Base-by-base conservation (phyloP, 1,140 invertebrate species). In the Drosophila miranda region DNA sequence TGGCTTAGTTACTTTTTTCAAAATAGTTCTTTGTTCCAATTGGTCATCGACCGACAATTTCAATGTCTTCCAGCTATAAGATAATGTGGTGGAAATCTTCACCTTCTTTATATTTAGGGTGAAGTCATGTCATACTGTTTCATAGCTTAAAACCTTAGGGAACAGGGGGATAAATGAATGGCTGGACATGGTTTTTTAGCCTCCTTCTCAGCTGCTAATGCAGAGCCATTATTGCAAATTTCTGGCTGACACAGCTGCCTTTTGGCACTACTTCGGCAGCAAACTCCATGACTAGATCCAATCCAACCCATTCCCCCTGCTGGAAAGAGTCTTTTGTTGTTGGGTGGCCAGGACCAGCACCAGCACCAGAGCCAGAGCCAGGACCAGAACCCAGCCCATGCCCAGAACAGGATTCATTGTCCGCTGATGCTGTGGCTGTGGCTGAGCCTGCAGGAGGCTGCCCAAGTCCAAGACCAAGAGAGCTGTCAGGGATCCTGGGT, bases 241-340 rank as follows among this genome's bases (percentile, higher is more conserved):
- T 28, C 49, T 61, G 66, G 51, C 66, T 69, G 66, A 46, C 66
- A 69, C 66, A 69, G 63, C 66, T 69, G 66, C 66, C 66, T 68
- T 69, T 69, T 38, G 43, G 60, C 60, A 28, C 30, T 26, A 8
- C 23, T 28, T 38, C 48, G 62, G 67, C 64, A 46, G 62, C 62
- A 68, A 28, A 41, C 48, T 26, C 50, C 41, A 38, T 11, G 9
- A 38, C 34, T 38, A 38, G 34, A 38, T 38, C 34, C 34, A 38
- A 11, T 38, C 11, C 34, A 30, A 28, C 28, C 42, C 61, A 16
- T 54, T 38, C 42, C 30, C 50, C 28, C 11, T 13, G 34, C 34
- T 28, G 23, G 4, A n/a, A 30, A 19, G 30, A 51, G 30, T 45
- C 58, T 50, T 69, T 69, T 56, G 64, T 69, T 54, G 50, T 34